Percentiles rank a stretch among this genome's conserved stretches.
phyloP scores from a whole-genome alignment of 2,797 vertebrate genomes.

The Lycodopsis pacificus region DNA sequence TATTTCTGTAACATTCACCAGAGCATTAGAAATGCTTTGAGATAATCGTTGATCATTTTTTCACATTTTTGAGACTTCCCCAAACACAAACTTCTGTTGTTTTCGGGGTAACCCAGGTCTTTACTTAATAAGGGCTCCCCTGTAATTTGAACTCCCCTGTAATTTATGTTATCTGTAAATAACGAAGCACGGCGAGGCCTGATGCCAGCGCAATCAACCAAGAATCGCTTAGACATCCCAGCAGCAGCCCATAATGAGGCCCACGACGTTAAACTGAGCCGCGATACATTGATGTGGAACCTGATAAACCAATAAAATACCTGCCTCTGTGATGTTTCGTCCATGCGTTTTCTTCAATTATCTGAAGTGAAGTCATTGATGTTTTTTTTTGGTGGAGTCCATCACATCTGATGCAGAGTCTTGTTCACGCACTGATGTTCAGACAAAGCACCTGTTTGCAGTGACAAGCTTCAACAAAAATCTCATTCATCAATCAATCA shows the following conservation, averaged over 20 bases:
- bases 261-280: slow-evolving; percentile 3
- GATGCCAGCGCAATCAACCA: background rate
- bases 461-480: slow-evolving; percentile 8
- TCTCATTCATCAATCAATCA: slow-evolving; percentile 4
- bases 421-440: background rate
- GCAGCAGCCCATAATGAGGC: slow-evolving; percentile 3
- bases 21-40: too few species aligned
- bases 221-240: background rate
- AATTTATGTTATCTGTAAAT: background rate
- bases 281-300: slow-evolving; percentile 9
- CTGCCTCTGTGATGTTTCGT: slow-evolving; percentile 12
- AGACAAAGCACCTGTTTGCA: background rate
- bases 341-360: background rate
- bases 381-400: background rate
- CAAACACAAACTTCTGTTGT: too few species aligned
- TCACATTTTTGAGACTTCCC: too few species aligned
- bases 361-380: slow-evolving; percentile 5
- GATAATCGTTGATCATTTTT: too few species aligned
- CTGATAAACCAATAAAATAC: slow-evolving; percentile 8
- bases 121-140: background rate
- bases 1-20: too few species aligned
- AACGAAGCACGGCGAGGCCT: background rate
- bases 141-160: background rate
- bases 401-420: background rate
- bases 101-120: background rate